Base-by-base conservation (phyloP, 2,797 vertebrate genomes). In the Cichlasoma orientale region DNA sequence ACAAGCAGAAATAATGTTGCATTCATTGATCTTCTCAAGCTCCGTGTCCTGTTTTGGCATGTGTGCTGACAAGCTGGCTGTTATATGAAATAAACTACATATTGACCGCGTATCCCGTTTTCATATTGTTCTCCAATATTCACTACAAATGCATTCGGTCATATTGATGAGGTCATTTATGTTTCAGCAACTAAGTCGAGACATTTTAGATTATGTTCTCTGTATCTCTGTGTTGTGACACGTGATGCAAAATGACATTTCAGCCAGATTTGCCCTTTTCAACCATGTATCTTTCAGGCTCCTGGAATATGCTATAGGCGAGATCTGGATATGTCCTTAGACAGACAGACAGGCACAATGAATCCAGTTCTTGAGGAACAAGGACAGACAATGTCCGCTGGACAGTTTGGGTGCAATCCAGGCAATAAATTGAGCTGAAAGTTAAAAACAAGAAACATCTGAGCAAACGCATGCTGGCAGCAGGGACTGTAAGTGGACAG, bases 1-100 rank as follows among this genome's bases (percentile, higher is more conserved):
- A 77, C 36, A 3, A 79, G 77, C 50, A 82, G n/a, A 79, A 84
- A 80, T 57, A 71, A 72, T 80, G 59, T 68, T 78, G 31, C 53
- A 73, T 82, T 85, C 3, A 80, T 82, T 82, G 72, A 84, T 76
- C 19, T 76, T 81, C 54, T 54, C 74, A 57, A 58, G 11, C 19
- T 59, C 25, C 33, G 1, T 41, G 29, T 25, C 33, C 19, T 68
- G 23, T n/a, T 13, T n/a, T 55, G 21, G 9, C 27, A 19, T 66
- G 2, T 50, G 56, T 57, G 16, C 56, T 57, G 27, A 57, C 10
- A 25, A 57, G 27, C 7, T 5, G 27, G 13, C 44, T 19, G 7
- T 19, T 50, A 3, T 50, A 50, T 19, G 47, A 50, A 19, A 50
- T 8, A 50, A 18, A 3, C 47, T 18, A 7, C 50, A 21, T 47